Percentiles rank a stretch among this genome's conserved stretches.
Evolutionary conservation across 2,888 invertebrate genomes (phyloP).

Genomic region (Ryuthela nishihirai): DNA sequence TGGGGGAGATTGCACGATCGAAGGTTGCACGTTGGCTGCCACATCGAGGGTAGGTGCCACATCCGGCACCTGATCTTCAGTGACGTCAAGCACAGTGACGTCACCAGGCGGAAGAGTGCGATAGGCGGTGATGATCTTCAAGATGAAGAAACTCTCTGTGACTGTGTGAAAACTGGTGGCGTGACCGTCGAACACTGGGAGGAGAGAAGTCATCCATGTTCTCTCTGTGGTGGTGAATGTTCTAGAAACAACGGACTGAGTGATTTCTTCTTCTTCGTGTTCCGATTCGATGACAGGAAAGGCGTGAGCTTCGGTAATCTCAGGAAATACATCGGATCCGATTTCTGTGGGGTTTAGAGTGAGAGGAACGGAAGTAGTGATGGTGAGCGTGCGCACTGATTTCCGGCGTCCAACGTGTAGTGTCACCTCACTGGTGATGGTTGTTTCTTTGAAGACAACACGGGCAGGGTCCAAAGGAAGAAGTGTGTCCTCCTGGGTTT

Average conservation of each 20-base stretch:
- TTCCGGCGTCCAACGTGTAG: slow-evolving; percentile 43
- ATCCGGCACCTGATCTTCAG: slow-evolving; percentile 16
- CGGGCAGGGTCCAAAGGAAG: slow-evolving; percentile 39
- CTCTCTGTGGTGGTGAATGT: slow-evolving; percentile 87
- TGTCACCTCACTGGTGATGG: slow-evolving; percentile 43
- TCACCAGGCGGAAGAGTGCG: slow-evolving; percentile 73
- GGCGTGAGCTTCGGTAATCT: background rate
- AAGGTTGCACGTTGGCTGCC: slow-evolving; percentile 18
- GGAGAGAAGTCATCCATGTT: slow-evolving; percentile 82
- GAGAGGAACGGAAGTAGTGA: slow-evolving; percentile 41
- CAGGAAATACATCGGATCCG: slow-evolving; percentile 6
- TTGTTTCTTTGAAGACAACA: slow-evolving; percentile 40
- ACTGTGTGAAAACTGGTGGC: slow-evolving; percentile 70
- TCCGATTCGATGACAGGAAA: slow-evolving; percentile 10
- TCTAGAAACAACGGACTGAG: slow-evolving; percentile 61
- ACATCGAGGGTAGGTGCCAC: slow-evolving; percentile 21
- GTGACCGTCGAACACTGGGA: slow-evolving; percentile 72
- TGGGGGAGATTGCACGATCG: slow-evolving; percentile 18
- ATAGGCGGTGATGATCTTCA: slow-evolving; percentile 80
- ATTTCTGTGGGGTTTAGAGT: slow-evolving; percentile 28
- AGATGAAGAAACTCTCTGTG: slow-evolving; percentile 82
- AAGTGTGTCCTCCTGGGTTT: background rate
- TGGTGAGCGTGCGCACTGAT: slow-evolving; percentile 42
- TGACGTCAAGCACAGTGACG: slow-evolving; percentile 12
- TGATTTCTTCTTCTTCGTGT: slow-evolving; percentile 2